Evolutionary conservation across 2,888 invertebrate species (phyloP).

Genomic region (Linnaemya tessellans): DNA sequence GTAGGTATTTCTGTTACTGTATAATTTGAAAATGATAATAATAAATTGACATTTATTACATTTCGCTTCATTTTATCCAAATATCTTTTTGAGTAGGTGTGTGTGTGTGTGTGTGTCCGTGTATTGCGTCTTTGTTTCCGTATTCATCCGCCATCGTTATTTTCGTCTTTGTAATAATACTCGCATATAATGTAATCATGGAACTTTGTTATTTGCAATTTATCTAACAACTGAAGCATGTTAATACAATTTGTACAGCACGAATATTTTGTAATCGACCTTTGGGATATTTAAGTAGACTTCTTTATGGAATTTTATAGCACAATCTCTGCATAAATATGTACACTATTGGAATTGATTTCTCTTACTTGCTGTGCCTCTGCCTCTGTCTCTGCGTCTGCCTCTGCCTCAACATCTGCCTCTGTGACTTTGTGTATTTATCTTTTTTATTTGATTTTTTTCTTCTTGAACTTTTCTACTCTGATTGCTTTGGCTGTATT

Average conservation of each 20-base stretch:
- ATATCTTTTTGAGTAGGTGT: background rate
- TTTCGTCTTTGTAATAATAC: conserved; percentile 24
- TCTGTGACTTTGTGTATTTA: no score
- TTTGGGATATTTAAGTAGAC: conserved; percentile 53
- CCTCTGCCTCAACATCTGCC: background rate
- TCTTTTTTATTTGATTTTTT: background rate
- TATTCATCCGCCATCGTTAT: background rate
- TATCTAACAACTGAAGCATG: conserved; percentile 70
- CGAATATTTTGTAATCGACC: conserved; percentile 58
- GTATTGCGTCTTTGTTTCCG: background rate
- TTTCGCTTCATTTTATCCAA: conserved; percentile 34
- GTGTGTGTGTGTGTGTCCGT: background rate
- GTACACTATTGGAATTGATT: conserved; percentile 13
- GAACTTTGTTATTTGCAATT: conserved; percentile 70
- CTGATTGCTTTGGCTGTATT: conserved; percentile 11
- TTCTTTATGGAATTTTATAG: conserved; percentile 39
- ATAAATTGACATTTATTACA: conserved; percentile 71
- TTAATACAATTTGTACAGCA: conserved; percentile 66
- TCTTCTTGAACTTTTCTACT: conserved; percentile 2
- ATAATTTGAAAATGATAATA: conserved; percentile 59
- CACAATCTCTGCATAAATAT: conserved; percentile 45
- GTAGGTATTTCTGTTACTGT: background rate
- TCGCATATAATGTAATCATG: conserved; percentile 62
- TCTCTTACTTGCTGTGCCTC: background rate
- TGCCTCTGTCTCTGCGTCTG: background rate